phyloP scores from a whole-genome alignment of 2,888 invertebrate genomes.

The Epirrhoe tristata region DNA sequence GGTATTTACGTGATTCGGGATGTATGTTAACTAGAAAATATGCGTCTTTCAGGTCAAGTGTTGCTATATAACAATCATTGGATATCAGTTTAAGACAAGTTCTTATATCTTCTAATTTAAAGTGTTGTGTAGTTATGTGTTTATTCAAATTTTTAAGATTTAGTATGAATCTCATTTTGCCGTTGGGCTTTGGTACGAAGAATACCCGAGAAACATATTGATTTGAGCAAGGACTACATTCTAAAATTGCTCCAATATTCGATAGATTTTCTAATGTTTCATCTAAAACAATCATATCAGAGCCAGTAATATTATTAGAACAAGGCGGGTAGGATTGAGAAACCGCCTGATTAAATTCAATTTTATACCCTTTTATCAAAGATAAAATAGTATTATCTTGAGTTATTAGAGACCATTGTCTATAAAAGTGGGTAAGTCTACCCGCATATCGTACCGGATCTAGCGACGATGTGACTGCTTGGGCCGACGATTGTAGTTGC shows the following conservation, averaged over 20 bases:
- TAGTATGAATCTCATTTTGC: background rate
- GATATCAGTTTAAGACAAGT: background rate
- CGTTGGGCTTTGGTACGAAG: conserved; percentile 3
- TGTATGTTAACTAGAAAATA: background rate
- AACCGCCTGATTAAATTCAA: background rate
- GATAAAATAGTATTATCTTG: background rate
- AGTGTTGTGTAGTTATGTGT: conserved; percentile 1
- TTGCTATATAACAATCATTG: background rate
- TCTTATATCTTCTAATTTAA: background rate
- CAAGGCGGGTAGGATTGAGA: background rate
- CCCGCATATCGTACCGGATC: too few relatives aligned
- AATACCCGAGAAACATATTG: conserved; percentile 5
- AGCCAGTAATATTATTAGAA: background rate
- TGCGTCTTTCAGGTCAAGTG: too few relatives aligned
- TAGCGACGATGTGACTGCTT: background rate
- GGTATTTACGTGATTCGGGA: conserved; percentile 3
- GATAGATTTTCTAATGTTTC: background rate
- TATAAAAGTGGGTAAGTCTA: background rate
- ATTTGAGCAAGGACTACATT: too few relatives aligned
- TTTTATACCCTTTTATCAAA: background rate
- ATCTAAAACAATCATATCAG: background rate
- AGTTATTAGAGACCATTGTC: conserved; percentile 6
- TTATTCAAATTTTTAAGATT: conserved; percentile 4
- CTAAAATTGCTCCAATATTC: background rate
- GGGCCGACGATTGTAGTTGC: conserved; percentile 3